A percentile compares a stretch with the other conserved stretches of the same genome.
Conservation (phyloP, 2,797 vertebrate species). For the Siniperca scherzeri region DNA sequence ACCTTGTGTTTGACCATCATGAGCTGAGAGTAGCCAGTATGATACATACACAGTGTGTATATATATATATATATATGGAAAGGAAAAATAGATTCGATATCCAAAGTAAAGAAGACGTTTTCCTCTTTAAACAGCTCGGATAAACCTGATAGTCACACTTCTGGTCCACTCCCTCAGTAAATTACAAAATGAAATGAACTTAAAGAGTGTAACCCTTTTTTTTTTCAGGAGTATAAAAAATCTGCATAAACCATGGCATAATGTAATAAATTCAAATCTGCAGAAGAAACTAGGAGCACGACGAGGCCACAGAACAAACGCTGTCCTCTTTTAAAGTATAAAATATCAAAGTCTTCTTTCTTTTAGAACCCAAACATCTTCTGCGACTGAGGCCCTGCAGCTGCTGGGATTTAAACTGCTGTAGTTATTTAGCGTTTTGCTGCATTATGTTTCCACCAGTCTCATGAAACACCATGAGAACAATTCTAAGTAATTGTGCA, state of each 20-base stretch:
- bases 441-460: conserved; percentile 15
- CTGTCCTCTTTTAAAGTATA: neutral
- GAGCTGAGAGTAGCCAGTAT: too few species aligned
- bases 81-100: neutral
- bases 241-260: neutral
- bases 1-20: neutral
- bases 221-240: neutral
- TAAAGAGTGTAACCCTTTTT: neutral
- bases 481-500: neutral
- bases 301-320: neutral
- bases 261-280: neutral
- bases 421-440: conserved; percentile 19
- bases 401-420: conserved; percentile 27
- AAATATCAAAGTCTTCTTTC: conserved; percentile 20
- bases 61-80: too few species aligned
- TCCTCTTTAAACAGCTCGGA: neutral
- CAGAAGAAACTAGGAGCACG: neutral
- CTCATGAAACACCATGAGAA: conserved; percentile 9
- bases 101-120: neutral
- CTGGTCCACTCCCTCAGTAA: neutral
- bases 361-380: neutral
- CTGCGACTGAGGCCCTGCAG: conserved; percentile 13
- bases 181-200: neutral
- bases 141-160: neutral
- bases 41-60: neutral